Evolutionary conservation across 1,140 invertebrate species (phyloP), one percentile per base, ranked within the genome.

Genomic region (Drosophila carrolli): DNA sequence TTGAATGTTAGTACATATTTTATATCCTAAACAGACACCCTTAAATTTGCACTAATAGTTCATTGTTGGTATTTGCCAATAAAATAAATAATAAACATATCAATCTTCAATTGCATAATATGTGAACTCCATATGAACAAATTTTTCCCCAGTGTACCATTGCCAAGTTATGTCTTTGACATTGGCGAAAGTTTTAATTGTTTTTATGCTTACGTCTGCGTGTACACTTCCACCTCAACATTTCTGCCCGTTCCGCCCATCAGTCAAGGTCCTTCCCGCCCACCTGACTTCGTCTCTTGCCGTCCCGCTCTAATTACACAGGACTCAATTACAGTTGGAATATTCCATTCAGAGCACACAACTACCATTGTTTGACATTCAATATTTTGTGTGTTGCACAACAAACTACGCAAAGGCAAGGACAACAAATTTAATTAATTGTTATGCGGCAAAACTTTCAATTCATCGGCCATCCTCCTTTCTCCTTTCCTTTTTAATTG

Each of bases 131-230:
- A 19, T 4, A 23, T 4, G 0, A 4, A 23, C 2, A 2, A 23
- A 23, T 55, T 38, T 14, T 27, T 10, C 0, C 0, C 11, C 9
- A 19, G 41, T 62, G 62, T 5, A 27, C 0, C n/a, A 7, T 43
- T 55, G 40, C 13, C 41, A 40, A 65, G 47, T 51, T 16, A 23
- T 59, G 41, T 9, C 46, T 71, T 63, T 70, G 60, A 70, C 67
- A 74, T 78, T 79, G 48, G 65, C 44, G 54, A 89, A 88, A 88
- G 80, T 84, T 88, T 88, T 89, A 86, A 86, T 86, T 86, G 83
- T 79, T 79, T 60, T 86, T 72, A 19, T 86, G 65, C 74, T 78
- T 65, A 77, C 57, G 57, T 81, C 55, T 75, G 50, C 77, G 66
- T 58, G 67, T 76, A 55, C 81, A 76, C 44, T 59, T 59, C 48